Percentiles rank a stretch among this genome's conserved stretches.
Evolutionary conservation across 2,797 vertebrate species (phyloP).

Genomic region (Chaenodraco wilsoni): DNA sequence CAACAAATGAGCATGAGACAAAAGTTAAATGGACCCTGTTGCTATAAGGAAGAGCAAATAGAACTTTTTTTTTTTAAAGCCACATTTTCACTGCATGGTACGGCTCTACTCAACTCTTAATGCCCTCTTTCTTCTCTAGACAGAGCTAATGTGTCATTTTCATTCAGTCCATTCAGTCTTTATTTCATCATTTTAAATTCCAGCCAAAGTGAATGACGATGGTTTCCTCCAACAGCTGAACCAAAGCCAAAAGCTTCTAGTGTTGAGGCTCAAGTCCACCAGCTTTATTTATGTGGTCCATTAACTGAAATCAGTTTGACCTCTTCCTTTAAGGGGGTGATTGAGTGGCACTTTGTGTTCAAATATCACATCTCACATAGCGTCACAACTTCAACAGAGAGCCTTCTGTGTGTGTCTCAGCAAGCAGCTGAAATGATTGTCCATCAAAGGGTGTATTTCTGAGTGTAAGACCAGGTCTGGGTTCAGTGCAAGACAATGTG

Average conservation of each 20-base stretch:
- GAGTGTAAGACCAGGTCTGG: background rate
- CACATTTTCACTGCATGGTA: no score
- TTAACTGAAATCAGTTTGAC: slow-evolving; percentile 37
- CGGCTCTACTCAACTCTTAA: no score
- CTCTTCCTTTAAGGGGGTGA: slow-evolving; percentile 13
- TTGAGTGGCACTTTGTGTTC: slow-evolving; percentile 25
- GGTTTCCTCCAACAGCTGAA: slow-evolving; percentile 10
- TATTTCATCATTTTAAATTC: slow-evolving; percentile 19
- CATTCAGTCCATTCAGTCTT: slow-evolving; percentile 8
- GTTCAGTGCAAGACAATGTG: slow-evolving; percentile 8
- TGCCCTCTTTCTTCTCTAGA: background rate
- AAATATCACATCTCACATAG: slow-evolving; percentile 10
- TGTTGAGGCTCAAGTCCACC: slow-evolving; percentile 9
- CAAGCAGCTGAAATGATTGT: background rate
- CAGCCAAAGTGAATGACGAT: background rate
- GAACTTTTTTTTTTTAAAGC: slow-evolving; percentile 6
- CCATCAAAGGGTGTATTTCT: background rate
- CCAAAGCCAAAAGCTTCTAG: slow-evolving; percentile 25
- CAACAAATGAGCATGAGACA: slow-evolving; percentile 50
- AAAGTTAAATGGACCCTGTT: slow-evolving; percentile 33
- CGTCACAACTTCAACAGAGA: slow-evolving; percentile 3
- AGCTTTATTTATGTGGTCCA: slow-evolving; percentile 39
- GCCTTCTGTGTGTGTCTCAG: slow-evolving; percentile 2
- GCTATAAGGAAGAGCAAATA: slow-evolving; percentile 3
- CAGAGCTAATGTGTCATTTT: slow-evolving; percentile 7